Evolutionary conservation across 2,888 invertebrate species (phyloP).

Genomic region (Acleris literana): DNA sequence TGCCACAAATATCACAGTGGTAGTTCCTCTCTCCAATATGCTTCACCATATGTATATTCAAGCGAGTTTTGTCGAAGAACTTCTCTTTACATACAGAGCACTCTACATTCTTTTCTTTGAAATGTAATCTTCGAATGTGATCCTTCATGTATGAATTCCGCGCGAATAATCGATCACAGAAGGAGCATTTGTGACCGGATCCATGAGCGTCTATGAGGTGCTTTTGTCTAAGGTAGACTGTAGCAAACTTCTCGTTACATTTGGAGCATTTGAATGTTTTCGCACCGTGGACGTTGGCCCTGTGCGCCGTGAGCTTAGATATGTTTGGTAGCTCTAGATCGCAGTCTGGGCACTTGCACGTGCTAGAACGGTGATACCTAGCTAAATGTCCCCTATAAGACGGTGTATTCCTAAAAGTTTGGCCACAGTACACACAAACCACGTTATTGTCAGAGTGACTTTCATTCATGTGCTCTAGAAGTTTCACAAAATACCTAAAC

Average conservation of each 20-base stretch:
- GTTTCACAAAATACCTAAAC: slow-evolving; percentile 39
- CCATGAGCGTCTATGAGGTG: slow-evolving; percentile 37
- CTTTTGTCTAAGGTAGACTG: slow-evolving; percentile 32
- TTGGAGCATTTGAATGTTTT: slow-evolving; percentile 37
- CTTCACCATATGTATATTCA: slow-evolving; percentile 52
- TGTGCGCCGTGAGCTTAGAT: slow-evolving; percentile 32
- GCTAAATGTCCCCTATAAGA: slow-evolving; percentile 39
- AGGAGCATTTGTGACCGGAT: slow-evolving; percentile 36
- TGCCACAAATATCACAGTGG: slow-evolving; percentile 72
- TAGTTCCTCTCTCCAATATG: slow-evolving; percentile 63
- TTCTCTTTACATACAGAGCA: slow-evolving; percentile 39
- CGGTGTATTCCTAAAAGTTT: slow-evolving; percentile 38
- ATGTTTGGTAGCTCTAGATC: slow-evolving; percentile 55
- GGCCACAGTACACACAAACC: slow-evolving; percentile 39
- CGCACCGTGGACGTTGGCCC: slow-evolving; percentile 34
- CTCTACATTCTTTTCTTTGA: slow-evolving; percentile 42
- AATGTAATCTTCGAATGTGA: slow-evolving; percentile 68
- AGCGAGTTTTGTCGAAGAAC: slow-evolving; percentile 35
- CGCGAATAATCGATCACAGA: slow-evolving; percentile 49
- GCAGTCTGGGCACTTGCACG: slow-evolving; percentile 44
- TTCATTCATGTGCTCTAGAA: slow-evolving; percentile 40
- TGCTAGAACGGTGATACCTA: slow-evolving; percentile 35
- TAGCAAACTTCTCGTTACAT: slow-evolving; percentile 37
- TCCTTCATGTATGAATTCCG: slow-evolving; percentile 63
- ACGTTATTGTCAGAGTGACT: slow-evolving; percentile 38